A percentile compares a stretch with the other conserved stretches of the same genome.
phyloP scores from a whole-genome alignment of 2,113 vertebrate species.

The Pseudonaja textilis region DNA sequence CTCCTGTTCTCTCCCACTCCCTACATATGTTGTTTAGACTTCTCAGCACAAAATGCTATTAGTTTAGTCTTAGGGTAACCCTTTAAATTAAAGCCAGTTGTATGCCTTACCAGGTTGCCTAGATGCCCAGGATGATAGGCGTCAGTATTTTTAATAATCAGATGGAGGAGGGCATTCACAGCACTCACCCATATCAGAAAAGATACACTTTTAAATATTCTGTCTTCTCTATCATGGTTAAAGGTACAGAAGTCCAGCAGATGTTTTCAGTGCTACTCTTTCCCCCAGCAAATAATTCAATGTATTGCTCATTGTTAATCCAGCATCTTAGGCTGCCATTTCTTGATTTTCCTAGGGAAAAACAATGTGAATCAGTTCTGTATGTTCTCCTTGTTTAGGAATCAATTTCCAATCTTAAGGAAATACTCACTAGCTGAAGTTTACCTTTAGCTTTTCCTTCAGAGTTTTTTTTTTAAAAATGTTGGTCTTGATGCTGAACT shows the following conservation, averaged over 20 bases:
- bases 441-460: no score
- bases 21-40: not conserved
- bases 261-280: not conserved
- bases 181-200: not conserved
- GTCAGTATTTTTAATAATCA: not conserved
- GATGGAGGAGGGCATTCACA: not conserved
- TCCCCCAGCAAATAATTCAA: not conserved
- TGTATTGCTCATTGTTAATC: not conserved
- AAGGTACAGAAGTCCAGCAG: not conserved
- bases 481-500: not conserved
- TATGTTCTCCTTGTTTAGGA: not conserved
- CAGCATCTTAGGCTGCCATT: not conserved
- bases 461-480: not conserved
- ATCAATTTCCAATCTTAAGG: not conserved
- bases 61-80: not conserved
- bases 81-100: not conserved
- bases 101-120: not conserved
- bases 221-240: not conserved
- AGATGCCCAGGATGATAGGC: not conserved
- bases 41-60: not conserved
- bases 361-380: not conserved
- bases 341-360: not conserved
- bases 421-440: not conserved
- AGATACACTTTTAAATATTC: not conserved
- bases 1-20: not conserved